phyloP scores from a whole-genome alignment of 2,797 vertebrate species.

The Emydoidea blandingii region DNA sequence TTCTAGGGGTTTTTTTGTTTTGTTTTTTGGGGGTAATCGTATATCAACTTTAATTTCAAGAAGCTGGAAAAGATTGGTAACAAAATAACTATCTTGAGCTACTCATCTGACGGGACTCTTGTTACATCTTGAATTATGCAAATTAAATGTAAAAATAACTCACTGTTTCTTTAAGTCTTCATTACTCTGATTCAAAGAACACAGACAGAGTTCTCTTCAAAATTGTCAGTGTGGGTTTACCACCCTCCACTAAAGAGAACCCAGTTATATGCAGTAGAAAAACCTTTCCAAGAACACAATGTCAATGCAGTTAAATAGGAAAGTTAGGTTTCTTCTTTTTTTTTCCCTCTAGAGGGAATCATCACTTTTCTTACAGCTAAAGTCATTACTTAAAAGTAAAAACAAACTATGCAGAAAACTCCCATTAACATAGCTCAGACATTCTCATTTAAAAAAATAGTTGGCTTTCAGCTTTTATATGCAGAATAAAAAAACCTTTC shows the following conservation, averaged over 20 bases:
- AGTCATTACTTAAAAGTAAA: constrained; percentile 24
- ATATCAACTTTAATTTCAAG: neutral
- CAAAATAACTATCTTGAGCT: neutral
- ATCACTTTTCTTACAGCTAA: neutral
- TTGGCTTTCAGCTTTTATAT: constrained; percentile 11
- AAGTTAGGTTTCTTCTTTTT: neutral
- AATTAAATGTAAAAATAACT: neutral
- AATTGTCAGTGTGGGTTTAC: neutral
- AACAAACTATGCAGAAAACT: neutral
- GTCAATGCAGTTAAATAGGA: neutral
- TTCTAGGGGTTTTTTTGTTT: neutral
- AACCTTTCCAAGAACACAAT: neutral
- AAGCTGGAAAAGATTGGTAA: neutral
- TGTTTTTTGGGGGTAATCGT: neutral
- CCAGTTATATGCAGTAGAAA: neutral
- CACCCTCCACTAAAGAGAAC: neutral
- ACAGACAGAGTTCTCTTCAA: neutral
- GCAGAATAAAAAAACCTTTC: constrained; percentile 42
- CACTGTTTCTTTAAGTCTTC: neutral
- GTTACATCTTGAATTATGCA: neutral
- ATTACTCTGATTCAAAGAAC: neutral
- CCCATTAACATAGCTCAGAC: neutral
- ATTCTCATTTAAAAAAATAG: constrained; percentile 7
- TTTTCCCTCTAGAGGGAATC: neutral
- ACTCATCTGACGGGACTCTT: neutral